Evolutionary conservation across 2,888 invertebrate genomes (phyloP).

Genomic region (Pelosia muscerda): DNA sequence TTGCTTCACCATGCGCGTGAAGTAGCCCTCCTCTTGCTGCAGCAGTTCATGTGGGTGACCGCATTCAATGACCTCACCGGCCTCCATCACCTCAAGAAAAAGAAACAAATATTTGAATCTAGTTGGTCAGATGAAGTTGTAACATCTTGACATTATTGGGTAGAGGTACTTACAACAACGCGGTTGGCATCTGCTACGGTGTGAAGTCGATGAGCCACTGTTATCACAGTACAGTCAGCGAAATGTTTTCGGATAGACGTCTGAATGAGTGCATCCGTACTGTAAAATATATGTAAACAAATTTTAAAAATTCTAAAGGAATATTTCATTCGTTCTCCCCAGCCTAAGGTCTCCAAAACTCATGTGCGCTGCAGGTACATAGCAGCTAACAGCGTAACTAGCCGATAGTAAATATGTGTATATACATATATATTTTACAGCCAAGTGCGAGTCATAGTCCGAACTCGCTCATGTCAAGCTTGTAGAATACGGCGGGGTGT

Average conservation of each 20-base stretch:
- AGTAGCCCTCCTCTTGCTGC: slow-evolving; percentile 84
- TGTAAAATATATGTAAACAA: slow-evolving; percentile 62
- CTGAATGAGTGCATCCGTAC: slow-evolving; percentile 95
- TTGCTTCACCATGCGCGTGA: slow-evolving; percentile 88
- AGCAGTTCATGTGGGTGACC: slow-evolving; percentile 90
- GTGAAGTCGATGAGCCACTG: slow-evolving; percentile 96
- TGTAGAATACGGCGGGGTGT: too few relatives aligned
- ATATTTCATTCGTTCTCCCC: background rate
- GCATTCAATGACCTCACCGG: slow-evolving; percentile 89
- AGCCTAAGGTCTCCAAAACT: background rate
- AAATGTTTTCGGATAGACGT: slow-evolving; percentile 93
- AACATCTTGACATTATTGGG: too few relatives aligned
- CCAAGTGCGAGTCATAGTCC: too few relatives aligned
- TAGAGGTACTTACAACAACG: slow-evolving; percentile 90
- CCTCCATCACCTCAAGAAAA: slow-evolving; percentile 83
- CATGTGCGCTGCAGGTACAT: background rate
- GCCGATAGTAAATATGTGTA: too few relatives aligned
- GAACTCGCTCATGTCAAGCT: too few relatives aligned
- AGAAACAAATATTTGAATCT: background rate
- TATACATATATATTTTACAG: too few relatives aligned
- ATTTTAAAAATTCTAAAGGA: background rate
- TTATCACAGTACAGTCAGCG: slow-evolving; percentile 93
- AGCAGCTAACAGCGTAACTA: too few relatives aligned
- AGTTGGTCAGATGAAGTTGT: background rate
- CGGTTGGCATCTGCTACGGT: slow-evolving; percentile 97